A percentile compares a stretch with the other conserved stretches of the same genome.
These are phyloP conservation scores for Drosophila prostipennis DNA, from an alignment of 2,888 invertebrate genomes.

Conservation along the genomic window DNA sequence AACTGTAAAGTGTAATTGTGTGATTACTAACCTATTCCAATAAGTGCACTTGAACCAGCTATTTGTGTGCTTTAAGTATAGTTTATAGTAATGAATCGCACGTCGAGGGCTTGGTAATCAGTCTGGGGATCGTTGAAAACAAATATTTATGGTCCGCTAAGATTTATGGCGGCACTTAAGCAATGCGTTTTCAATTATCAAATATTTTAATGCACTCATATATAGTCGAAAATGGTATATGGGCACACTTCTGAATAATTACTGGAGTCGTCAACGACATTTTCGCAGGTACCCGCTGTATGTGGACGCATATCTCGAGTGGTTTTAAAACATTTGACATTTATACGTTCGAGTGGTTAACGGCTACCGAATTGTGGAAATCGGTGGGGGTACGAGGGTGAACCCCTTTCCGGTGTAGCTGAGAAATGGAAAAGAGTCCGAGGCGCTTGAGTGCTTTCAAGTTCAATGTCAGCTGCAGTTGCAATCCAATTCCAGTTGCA, in stretches of 20 bases:
- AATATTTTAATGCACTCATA: constrained; percentile 48
- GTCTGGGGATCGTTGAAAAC: constrained; percentile 22
- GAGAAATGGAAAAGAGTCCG: constrained; percentile 7
- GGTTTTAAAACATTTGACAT: constrained; percentile 36
- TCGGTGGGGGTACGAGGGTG: constrained; percentile 11
- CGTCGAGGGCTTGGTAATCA: constrained; percentile 1
- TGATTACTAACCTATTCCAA: constrained; percentile 39
- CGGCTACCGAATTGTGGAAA: constrained; percentile 24
- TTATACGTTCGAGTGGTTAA: constrained; percentile 38
- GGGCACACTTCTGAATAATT: constrained; percentile 52
- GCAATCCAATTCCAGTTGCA: constrained; percentile 44
- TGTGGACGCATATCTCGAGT: constrained; percentile 39
- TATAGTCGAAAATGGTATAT: constrained; percentile 43
- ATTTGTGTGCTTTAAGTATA: constrained; percentile 10
- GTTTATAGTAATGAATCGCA: constrained; percentile 8
- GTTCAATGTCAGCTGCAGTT: constrained; percentile 75
- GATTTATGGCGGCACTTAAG: constrained; percentile 48
- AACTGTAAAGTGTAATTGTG: constrained; percentile 8
- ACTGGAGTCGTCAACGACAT: constrained; percentile 21
- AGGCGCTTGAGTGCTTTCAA: constrained; percentile 49
- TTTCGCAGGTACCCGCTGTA: constrained; percentile 9
- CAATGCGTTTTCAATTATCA: constrained; percentile 54
- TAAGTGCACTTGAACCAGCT: constrained; percentile 16
- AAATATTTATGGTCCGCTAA: constrained; percentile 21
- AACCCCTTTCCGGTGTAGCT: constrained; percentile 34